phyloP scores from a whole-genome alignment of 2,888 invertebrate species.

The Lottia scabra region DNA sequence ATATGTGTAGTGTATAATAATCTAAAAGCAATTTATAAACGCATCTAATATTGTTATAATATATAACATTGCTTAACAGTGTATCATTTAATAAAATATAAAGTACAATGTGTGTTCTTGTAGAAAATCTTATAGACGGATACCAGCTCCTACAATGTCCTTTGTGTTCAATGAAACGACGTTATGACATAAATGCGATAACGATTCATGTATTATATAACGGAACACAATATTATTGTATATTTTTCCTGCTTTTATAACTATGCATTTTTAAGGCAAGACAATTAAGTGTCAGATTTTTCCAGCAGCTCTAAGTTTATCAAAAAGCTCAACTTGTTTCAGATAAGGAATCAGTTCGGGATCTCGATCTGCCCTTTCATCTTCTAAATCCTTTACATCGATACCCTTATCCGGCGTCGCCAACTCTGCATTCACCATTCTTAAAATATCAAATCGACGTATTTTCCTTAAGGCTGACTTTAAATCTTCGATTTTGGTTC shows the following conservation, averaged over 20 bases:
- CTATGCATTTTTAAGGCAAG: no score
- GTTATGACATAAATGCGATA: no score
- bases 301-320: slow-evolving; percentile 48
- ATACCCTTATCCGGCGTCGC: slow-evolving; percentile 42
- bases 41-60: no score
- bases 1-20: background rate
- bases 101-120: no score
- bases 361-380: slow-evolving; percentile 44
- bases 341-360: slow-evolving; percentile 56
- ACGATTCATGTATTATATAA: no score
- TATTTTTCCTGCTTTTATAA: no score
- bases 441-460: slow-evolving; percentile 41
- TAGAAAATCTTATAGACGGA: no score
- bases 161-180: no score
- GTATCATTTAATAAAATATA: no score
- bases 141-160: no score
- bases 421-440: slow-evolving; percentile 43
- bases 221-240: no score
- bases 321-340: slow-evolving; percentile 55
- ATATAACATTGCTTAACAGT: no score
- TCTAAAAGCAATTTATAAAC: background rate
- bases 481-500: slow-evolving; percentile 58
- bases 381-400: slow-evolving; percentile 41
- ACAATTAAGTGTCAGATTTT: background rate
- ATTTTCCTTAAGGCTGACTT: slow-evolving; percentile 46